phyloP scores from a whole-genome alignment of 2,113 vertebrate species.

The Catagonus wagneri region DNA sequence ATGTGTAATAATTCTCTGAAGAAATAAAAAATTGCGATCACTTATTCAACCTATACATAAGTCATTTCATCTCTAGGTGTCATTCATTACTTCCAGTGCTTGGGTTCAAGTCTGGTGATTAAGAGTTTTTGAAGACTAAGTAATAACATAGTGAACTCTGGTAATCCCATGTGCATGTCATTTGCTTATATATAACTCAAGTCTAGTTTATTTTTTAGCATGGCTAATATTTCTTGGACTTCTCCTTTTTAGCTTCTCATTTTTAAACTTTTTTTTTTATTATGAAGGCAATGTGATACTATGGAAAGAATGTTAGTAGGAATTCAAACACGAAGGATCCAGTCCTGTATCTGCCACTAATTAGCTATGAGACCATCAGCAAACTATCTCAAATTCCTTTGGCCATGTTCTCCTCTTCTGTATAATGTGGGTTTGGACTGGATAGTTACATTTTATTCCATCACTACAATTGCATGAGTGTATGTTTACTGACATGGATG shows the following conservation, averaged over 20 bases:
- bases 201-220: background rate
- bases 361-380: slow-evolving; percentile 41
- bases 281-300: background rate
- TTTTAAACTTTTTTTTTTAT: background rate
- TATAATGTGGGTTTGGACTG: background rate
- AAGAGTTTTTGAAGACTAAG: background rate
- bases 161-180: background rate
- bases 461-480: background rate
- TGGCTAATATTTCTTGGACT: background rate
- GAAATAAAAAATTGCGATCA: background rate
- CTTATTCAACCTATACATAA: background rate
- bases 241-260: background rate
- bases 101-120: background rate
- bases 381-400: slow-evolving; percentile 49
- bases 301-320: slow-evolving; percentile 8
- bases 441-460: background rate
- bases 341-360: slow-evolving; percentile 28
- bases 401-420: background rate
- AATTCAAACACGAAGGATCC: slow-evolving; percentile 2
- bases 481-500: slow-evolving; percentile 55
- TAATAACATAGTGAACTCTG: background rate
- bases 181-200: background rate
- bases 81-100: background rate
- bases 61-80: background rate
- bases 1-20: background rate